Evolutionary conservation across 2,113 vertebrate genomes (phyloP), one percentile per base, ranked within the genome.

Genomic region (Rhea pennata): DNA sequence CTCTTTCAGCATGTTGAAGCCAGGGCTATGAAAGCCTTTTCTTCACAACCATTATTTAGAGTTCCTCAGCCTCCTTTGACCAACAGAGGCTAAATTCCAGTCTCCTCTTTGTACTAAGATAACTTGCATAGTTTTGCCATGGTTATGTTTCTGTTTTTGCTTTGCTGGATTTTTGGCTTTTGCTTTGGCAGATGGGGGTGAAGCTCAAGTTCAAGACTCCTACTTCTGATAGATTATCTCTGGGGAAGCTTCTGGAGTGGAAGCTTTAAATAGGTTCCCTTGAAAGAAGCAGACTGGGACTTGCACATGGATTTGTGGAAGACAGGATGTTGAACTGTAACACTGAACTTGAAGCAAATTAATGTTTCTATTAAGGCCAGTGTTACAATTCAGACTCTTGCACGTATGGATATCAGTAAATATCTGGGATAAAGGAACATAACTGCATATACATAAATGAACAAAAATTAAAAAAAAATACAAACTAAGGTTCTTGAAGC

Each of bases 91-190:
- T 2, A 29, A 59, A 83, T 64, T 86, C 51, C 58, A 78, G 22
- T 51, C 44, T 92, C 26, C 48, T 88, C 83, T 48, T 65, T 56
- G 61, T 29, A 29, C 39, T 91, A 75, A 92, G 65, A 78, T 72
- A 95, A 89, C 75, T 87, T 79, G 48, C 81, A 94, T 84, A 88
- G 56, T 78, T 93, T 88, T 92, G 39, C 48, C 80, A 36, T 42
- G 56, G 65, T 31, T 79, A 24, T 90, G 39, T 93, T 92, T 71
- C n/a, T 88, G 31, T 67, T 83, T 90, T 82, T 74, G 9, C 46
- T 92, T 91, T 88, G 39, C 44, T 88, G 66, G 73, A 33, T 39
- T 92, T 92, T 46, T 90, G 92, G 56, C 75, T 31, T 90, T 87
- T 91, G 29, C 75, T 70, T 73, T 64, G 29, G 64, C 50, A 88